phyloP scores from a whole-genome alignment of 2,113 vertebrate genomes.

The Tricholaema leucomelas region DNA sequence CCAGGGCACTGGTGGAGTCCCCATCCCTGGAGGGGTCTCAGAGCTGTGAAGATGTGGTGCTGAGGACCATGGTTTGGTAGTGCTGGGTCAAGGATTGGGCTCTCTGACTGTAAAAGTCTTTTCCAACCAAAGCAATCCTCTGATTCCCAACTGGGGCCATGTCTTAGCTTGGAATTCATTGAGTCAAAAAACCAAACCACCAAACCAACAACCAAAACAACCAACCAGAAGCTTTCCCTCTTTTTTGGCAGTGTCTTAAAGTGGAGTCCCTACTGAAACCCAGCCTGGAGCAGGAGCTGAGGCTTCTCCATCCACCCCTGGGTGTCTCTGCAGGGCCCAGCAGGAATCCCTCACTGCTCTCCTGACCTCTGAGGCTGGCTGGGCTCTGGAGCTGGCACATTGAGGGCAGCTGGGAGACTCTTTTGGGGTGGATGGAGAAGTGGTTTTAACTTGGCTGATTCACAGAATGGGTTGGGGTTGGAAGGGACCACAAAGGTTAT shows the following conservation, averaged over 20 bases:
- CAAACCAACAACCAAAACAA: no score
- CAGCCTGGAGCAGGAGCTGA: background rate
- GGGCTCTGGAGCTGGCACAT: background rate
- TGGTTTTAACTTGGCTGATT: accelerated
- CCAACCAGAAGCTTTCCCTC: background rate
- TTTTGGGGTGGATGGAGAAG: background rate
- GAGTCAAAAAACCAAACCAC: no score
- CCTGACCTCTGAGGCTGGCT: no score
- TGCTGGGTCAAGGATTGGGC: no score
- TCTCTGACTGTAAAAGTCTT: no score
- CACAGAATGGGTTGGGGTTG: no score
- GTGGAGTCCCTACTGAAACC: background rate
- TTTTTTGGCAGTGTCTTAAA: background rate
- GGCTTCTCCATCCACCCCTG: accelerated
- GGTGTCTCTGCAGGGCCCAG: background rate
- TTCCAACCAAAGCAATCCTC: background rate
- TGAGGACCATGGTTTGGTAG: no score
- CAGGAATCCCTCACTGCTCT: background rate
- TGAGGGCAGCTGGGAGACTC: accelerated
- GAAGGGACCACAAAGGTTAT: no score
- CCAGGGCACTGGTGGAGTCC: no score
- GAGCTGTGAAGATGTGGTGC: no score
- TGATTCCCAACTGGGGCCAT: background rate
- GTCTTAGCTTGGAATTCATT: background rate
- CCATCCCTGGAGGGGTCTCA: no score